These are phyloP conservation scores for Pseudochaenichthys georgianus DNA, from an alignment of 2,797 vertebrate genomes.

Conservation along the genomic window DNA sequence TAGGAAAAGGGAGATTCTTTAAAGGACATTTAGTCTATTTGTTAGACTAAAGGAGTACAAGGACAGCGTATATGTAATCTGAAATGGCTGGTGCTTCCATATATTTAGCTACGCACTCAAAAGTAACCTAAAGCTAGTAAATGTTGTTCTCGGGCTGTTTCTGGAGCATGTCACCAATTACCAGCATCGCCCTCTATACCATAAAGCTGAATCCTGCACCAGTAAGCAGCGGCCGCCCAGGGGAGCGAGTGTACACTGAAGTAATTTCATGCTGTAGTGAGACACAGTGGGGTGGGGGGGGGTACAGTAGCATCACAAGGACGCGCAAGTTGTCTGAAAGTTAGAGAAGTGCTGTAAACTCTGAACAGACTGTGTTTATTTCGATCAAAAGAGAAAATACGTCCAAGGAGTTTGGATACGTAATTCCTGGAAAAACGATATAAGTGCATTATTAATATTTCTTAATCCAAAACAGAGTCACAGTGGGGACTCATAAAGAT, in stretches of 20 bases:
- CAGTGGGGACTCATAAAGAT: too few species aligned
- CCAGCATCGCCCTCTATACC: conserved; percentile 61
- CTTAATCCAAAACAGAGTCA: neutral
- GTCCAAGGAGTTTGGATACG: neutral
- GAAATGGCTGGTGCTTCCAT: neutral
- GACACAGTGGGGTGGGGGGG: conserved; percentile 75
- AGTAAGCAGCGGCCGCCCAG: conserved; percentile 79
- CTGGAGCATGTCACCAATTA: conserved; percentile 31
- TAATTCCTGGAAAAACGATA: too few species aligned
- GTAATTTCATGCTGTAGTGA: conserved; percentile 89
- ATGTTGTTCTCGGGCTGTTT: conserved; percentile 17
- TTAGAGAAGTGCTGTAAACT: conserved; percentile 1
- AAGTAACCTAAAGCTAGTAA: neutral
- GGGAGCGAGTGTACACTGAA: conserved; percentile 78
- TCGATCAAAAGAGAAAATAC: neutral
- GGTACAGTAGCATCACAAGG: conserved; percentile 38
- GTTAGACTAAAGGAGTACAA: too few species aligned
- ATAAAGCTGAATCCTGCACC: conserved; percentile 78
- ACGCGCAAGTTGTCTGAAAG: conserved; percentile 22
- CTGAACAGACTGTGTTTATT: neutral
- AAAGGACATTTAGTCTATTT: neutral
- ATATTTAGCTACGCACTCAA: neutral
- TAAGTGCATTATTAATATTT: neutral
- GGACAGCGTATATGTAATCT: neutral
- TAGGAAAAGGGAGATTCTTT: neutral